Conservation (phyloP, 2,797 vertebrate genomes). For the Merluccius polli region DNA sequence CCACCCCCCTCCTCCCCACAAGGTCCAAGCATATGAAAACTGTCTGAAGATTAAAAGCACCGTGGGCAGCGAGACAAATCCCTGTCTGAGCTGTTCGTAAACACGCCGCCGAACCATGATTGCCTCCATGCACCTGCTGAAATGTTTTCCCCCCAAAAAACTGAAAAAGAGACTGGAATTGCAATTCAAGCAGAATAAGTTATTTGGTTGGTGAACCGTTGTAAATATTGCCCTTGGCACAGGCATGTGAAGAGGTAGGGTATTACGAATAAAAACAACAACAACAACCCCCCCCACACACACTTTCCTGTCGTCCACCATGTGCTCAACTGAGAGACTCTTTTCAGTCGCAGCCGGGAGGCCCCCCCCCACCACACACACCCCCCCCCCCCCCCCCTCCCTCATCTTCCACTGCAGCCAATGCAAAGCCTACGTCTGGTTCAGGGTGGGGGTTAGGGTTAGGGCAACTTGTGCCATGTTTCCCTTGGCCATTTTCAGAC, state of each 20-base stretch:
- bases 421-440: slow-evolving; percentile 27
- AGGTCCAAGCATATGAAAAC: not conserved
- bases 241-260: slow-evolving; percentile 35
- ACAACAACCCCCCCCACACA: slow-evolving; percentile 1
- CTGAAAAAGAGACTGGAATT: not conserved
- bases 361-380: not conserved
- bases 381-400: not conserved
- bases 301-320: slow-evolving; percentile 2
- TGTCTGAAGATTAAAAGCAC: not conserved
- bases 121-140: slow-evolving; percentile 48
- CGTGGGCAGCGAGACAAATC: slow-evolving; percentile 10
- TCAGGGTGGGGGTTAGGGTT: slow-evolving; percentile 16
- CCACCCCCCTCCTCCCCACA: not conserved
- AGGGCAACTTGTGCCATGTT: slow-evolving; percentile 37
- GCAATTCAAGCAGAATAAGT: slow-evolving; percentile 32
- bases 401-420: slow-evolving; percentile 10
- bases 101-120: slow-evolving; percentile 11
- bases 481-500: slow-evolving; percentile 26
- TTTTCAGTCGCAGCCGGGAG: slow-evolving; percentile 23
- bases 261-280: slow-evolving; percentile 52
- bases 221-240: slow-evolving; percentile 42
- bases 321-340: slow-evolving; percentile 26
- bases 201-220: slow-evolving; percentile 27
- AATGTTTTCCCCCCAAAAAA: slow-evolving; percentile 8
- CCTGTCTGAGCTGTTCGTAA: not conserved